A percentile compares a stretch with the other conserved stretches of the same genome.
These are phyloP conservation scores for Sipha flava DNA, from an alignment of 1,140 invertebrate genomes.

Conservation along the genomic window DNA sequence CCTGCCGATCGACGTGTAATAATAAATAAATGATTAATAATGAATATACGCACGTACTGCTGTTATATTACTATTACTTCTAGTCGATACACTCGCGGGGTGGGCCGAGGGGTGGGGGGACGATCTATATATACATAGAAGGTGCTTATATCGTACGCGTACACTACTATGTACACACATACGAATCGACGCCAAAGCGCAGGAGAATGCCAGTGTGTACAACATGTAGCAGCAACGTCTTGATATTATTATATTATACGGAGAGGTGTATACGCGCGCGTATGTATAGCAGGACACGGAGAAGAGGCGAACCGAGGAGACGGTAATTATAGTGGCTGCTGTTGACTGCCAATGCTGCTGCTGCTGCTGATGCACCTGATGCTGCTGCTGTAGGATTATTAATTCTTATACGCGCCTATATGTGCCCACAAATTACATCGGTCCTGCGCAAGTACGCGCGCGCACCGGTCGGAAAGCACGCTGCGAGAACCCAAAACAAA, in stretches of 20 bases:
- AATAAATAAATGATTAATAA: constrained; percentile 33
- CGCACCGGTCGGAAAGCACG: background rate
- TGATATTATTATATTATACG: background rate
- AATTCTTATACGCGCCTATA: background rate
- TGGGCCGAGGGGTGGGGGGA: too few relatives aligned
- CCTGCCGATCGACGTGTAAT: constrained; percentile 26
- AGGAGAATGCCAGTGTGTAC: background rate
- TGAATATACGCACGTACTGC: background rate
- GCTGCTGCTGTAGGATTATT: background rate
- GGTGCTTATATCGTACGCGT: background rate
- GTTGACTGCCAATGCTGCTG: background rate
- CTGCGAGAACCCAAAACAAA: background rate
- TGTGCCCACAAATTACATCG: constrained; percentile 12
- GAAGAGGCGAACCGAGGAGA: background rate
- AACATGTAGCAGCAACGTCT: too few relatives aligned
- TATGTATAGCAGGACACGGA: background rate
- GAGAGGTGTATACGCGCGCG: too few relatives aligned
- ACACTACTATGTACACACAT: background rate
- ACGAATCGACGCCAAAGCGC: background rate
- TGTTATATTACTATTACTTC: too few relatives aligned
- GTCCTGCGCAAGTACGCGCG: background rate
- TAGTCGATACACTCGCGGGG: background rate
- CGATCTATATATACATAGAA: background rate
- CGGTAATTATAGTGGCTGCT: constrained; percentile 29
- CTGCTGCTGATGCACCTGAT: background rate